phyloP scores from a whole-genome alignment of 2,113 vertebrate species.

The Mus musculus region DNA sequence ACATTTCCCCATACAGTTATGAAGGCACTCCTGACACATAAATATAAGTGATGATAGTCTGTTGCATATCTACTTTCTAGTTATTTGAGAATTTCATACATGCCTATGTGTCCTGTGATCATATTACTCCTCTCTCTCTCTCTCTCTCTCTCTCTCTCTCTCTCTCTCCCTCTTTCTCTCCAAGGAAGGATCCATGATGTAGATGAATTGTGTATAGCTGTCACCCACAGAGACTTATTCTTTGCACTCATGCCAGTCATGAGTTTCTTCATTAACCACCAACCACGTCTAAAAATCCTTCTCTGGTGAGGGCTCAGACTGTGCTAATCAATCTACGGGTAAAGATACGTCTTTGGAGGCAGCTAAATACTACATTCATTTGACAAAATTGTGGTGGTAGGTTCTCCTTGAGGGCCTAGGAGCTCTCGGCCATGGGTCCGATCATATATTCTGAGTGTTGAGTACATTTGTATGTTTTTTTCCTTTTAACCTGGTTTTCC shows the following conservation, averaged over 20 bases:
- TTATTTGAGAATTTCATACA: neutral
- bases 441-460: neutral
- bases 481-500: neutral
- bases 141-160: too few species aligned
- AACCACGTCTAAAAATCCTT: neutral
- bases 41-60: neutral
- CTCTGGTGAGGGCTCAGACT: neutral
- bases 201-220: neutral
- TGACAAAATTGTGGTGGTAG: neutral
- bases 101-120: neutral
- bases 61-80: neutral
- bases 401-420: neutral
- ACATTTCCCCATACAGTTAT: neutral
- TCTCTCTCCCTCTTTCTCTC: neutral
- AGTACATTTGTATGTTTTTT: neutral
- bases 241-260: neutral
- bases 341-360: too few species aligned
- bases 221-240: neutral
- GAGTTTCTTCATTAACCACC: neutral
- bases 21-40: neutral
- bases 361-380: neutral
- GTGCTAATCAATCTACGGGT: neutral
- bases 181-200: neutral
- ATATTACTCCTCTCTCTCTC: neutral
- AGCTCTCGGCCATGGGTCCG: neutral